Conservation (phyloP, 2,113 vertebrate genomes). For the Petrocephalus microphthalmus region DNA sequence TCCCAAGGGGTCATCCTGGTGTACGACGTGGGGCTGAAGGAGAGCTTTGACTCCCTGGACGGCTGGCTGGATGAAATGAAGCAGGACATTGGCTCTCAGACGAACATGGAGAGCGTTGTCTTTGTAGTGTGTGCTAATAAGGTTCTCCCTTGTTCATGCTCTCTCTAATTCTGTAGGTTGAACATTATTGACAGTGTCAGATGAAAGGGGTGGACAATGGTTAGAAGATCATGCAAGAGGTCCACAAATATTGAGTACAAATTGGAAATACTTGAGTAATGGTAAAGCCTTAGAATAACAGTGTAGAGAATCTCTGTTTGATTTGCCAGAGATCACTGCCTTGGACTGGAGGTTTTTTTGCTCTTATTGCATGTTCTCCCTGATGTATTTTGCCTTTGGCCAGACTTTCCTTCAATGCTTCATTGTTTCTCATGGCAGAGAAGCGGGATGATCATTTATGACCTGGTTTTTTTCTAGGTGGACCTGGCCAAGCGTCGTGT, state of each 20-base stretch:
- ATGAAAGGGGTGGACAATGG: background rate
- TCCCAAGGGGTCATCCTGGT: constrained; percentile 88
- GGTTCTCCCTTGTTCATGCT: constrained; percentile 50
- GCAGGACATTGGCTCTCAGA: constrained; percentile 85
- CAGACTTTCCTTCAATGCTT: background rate
- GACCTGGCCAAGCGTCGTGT: constrained; percentile 79
- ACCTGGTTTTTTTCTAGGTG: constrained; percentile 58
- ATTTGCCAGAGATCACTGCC: background rate
- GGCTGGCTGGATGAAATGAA: constrained; percentile 91
- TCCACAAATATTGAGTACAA: background rate
- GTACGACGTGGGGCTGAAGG: constrained; percentile 82
- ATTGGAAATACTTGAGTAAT: background rate
- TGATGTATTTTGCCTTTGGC: background rate
- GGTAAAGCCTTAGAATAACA: background rate
- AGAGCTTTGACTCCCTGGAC: constrained; percentile 83
- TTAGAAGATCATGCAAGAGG: background rate
- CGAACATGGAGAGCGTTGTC: constrained; percentile 83
- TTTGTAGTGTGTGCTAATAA: constrained; percentile 91
- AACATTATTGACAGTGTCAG: background rate
- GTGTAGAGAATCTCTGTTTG: background rate
- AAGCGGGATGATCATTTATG: background rate
- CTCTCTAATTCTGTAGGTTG: background rate
- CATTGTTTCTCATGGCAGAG: background rate
- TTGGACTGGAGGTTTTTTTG: no score
- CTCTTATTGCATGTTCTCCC: background rate